Base-by-base conservation (phyloP, 2,888 invertebrate species). In the Callimorpha dominula region DNA sequence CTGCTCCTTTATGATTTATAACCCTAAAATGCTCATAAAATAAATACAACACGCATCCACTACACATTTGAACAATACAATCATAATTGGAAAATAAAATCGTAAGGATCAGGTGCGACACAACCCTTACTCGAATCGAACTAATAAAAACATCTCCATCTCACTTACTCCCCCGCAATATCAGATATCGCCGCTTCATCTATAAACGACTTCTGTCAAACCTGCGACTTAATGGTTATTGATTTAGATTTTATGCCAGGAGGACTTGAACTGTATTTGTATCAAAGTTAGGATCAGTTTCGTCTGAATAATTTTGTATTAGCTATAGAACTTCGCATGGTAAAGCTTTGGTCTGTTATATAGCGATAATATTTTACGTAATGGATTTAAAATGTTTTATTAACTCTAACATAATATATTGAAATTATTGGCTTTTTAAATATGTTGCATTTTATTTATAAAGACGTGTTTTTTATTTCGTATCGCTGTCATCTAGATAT, bases 221-320 rank as follows among this genome's bases (percentile, higher is more conserved):
- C 88, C 91, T 91, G 92, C 92, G 90, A 89, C 87, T 92, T 92
- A 94, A 92, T 91, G 92, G 92, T 94, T 95, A 95, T 94, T 94
- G 95, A 94, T 95, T 91, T 92, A 88, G 78, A 79, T 82, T 83
- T 81, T 78, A 78, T 69, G 65, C 75, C 83, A 79, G 82, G 78
- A 76, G 68, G 88, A 87, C 90, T 87, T 89, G 74, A 78, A 85
- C 87, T 88, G 77, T 91, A 88, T 84, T 86, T 40, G 68, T 67
- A 79, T 81, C 66, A 52, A 0, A 6, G 71, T 80, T 78, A 76
- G 75, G 83, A 72, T 79, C 73, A 81, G 75, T 81, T 81, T 86
- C 63, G 78, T 74, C 70, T 79, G 78, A 68, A 77, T 43, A 40
- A 75, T 73, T 73, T 78, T 76, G 72, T 75, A 65, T 78, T 73